Conservation (phyloP, 2,113 vertebrate genomes). For the Otis tarda region DNA sequence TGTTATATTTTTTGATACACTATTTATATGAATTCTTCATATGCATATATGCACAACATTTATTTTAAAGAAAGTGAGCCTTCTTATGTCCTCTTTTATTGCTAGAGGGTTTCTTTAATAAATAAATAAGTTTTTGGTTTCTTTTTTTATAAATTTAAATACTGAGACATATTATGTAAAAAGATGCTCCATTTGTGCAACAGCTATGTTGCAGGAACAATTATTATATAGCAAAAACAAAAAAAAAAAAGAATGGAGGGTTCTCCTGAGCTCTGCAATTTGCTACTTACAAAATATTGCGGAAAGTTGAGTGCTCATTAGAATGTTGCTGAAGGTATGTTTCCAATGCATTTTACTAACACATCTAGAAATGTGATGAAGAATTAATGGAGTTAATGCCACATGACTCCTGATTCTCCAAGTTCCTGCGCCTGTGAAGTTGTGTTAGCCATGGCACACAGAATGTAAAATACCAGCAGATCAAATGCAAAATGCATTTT, state of each 20-base stretch:
- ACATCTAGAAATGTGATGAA: not conserved
- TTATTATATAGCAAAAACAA: not conserved
- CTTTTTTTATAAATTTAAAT: not conserved
- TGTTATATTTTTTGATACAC: not conserved
- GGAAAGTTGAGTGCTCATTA: not conserved
- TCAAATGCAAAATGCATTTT: not conserved
- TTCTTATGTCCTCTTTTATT: not conserved
- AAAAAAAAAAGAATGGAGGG: not conserved
- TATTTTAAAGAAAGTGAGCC: not conserved
- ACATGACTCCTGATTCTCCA: not conserved
- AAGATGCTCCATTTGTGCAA: not conserved
- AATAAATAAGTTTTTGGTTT: not conserved
- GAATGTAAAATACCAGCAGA: not conserved
- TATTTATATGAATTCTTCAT: not conserved
- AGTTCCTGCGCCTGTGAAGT: not conserved
- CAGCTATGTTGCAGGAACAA: not conserved
- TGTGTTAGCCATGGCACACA: not conserved
- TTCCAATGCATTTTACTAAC: not conserved
- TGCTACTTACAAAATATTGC: not conserved
- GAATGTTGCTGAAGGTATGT: not conserved
- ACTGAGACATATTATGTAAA: not conserved
- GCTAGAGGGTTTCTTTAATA: not conserved
- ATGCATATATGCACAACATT: accelerated
- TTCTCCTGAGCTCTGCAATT: not conserved
- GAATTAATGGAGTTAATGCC: not conserved